phyloP scores from a whole-genome alignment of 2,113 vertebrate genomes.

The Lepisosteus osseus region DNA sequence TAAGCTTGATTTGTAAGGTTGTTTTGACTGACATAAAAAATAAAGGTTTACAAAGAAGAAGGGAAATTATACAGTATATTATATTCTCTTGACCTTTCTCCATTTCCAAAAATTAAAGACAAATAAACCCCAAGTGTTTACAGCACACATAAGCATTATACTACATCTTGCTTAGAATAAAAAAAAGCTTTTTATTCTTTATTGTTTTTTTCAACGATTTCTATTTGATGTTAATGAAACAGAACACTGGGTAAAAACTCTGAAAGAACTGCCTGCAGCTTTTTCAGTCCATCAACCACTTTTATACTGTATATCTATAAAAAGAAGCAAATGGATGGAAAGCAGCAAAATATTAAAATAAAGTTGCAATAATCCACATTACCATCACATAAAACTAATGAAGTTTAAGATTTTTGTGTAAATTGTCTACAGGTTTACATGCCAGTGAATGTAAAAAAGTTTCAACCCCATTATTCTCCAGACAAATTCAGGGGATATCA shows the following conservation, averaged over 20 bases:
- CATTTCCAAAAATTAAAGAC: too few species aligned
- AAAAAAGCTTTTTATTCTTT: neutral
- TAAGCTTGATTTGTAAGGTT: too few species aligned
- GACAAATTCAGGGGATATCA: neutral
- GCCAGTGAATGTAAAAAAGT: neutral
- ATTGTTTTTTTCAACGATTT: neutral
- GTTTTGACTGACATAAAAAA: too few species aligned
- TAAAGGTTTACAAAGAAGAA: too few species aligned
- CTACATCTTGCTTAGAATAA: too few species aligned
- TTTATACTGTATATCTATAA: neutral
- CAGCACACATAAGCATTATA: too few species aligned
- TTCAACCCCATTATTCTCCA: neutral
- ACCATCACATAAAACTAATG: neutral
- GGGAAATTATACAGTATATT: too few species aligned
- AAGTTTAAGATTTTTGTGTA: neutral
- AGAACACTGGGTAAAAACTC: neutral
- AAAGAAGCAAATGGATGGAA: too few species aligned
- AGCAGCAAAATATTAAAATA: too few species aligned
- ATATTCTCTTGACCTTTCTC: too few species aligned
- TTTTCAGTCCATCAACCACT: neutral
- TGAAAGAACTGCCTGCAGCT: neutral
- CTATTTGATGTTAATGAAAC: slow-evolving; percentile 2
- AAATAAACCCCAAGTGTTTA: too few species aligned
- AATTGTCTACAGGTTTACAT: too few species aligned
- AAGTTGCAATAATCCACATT: neutral